Evolutionary conservation across 1,140 invertebrate genomes (phyloP), one percentile per base, ranked within the genome.

Genomic region (Drosophila watanabei): DNA sequence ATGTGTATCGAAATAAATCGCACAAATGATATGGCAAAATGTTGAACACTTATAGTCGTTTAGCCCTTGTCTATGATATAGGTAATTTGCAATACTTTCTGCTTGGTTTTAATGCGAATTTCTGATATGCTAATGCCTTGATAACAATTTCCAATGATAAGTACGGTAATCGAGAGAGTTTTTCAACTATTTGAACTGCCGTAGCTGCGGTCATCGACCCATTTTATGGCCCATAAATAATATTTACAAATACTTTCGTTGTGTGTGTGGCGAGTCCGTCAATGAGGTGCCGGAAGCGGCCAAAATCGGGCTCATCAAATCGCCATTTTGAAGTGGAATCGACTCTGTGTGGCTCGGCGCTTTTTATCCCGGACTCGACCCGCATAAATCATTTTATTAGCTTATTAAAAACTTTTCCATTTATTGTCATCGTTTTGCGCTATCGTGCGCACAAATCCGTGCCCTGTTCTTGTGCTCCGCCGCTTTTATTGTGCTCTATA

Each of bases 361-460:
- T 46, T 73, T 77, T 69, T 63, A 24, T 70, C 52, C 70, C 71
- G 51, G 75, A 72, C 52, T 84, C 75, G 69, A 82, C 83, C 79
- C 64, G 78, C 68, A 92, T 92, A 92, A 92, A 92, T 92, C 91
- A 92, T 89, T 92, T 91, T 92, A 92, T 86, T 88, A 86, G 87
- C 87, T 91, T 92, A 92, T 89, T 91, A 92, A 92, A 92, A 92
- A 92, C 82, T 92, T 92, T 92, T 92, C 82, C 91, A 92, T 92
- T 92, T 91, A 92, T 92, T 92, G 91, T 92, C 91, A 90, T 92
- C 84, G 90, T 92, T 92, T 90, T 90, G 86, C 86, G 87, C 82
- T 90, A 90, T 90, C 86, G 87, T 82, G 87, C 86, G 87, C 86
- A 90, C 87, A 90, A 91, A 90, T 86, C 87, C 82, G 75, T 90